These are phyloP conservation scores for Andrena trimmerana DNA, from an alignment of 2,888 invertebrate genomes.

Conservation along the genomic window DNA sequence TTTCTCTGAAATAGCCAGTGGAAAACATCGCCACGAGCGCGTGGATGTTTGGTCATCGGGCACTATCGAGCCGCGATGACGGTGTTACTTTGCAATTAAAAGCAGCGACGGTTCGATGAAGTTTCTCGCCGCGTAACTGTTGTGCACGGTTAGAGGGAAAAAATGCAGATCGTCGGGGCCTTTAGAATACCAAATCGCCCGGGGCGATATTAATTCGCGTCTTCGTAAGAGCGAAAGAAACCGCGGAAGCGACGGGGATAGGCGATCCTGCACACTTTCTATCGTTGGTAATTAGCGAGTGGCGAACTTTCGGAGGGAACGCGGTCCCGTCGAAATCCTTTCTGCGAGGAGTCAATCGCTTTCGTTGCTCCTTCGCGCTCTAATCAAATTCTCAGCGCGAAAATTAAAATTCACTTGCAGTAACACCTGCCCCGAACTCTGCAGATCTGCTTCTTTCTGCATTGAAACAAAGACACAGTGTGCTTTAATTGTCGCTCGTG, in stretches of 20 bases:
- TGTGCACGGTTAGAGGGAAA: slow-evolving; percentile 9
- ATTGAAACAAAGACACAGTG: too few relatives aligned
- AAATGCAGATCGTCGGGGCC: slow-evolving; percentile 18
- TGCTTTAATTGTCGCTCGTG: too few relatives aligned
- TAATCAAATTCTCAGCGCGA: too few relatives aligned
- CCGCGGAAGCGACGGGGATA: slow-evolving; percentile 24
- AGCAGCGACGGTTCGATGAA: slow-evolving; percentile 5
- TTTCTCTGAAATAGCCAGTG: too few relatives aligned
- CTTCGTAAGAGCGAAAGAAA: slow-evolving; percentile 29
- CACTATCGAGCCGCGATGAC: neutral
- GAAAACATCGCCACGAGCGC: too few relatives aligned
- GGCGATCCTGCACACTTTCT: slow-evolving; percentile 26
- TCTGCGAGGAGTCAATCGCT: neutral
- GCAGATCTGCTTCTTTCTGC: too few relatives aligned
- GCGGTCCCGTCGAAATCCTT: neutral
- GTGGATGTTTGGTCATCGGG: neutral
- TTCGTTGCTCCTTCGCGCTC: neutral
- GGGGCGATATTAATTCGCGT: slow-evolving; percentile 20
- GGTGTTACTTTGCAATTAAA: slow-evolving; percentile 35
- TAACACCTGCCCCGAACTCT: too few relatives aligned
- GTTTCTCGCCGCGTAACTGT: slow-evolving; percentile 9
- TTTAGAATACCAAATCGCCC: slow-evolving; percentile 37
- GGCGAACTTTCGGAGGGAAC: slow-evolving; percentile 34
- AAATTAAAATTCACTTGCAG: too few relatives aligned
- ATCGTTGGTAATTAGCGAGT: slow-evolving; percentile 39